These are phyloP conservation scores for Eueremaeus valkanovi DNA, from an alignment of 2,888 invertebrate species.

Conservation along the genomic window DNA sequence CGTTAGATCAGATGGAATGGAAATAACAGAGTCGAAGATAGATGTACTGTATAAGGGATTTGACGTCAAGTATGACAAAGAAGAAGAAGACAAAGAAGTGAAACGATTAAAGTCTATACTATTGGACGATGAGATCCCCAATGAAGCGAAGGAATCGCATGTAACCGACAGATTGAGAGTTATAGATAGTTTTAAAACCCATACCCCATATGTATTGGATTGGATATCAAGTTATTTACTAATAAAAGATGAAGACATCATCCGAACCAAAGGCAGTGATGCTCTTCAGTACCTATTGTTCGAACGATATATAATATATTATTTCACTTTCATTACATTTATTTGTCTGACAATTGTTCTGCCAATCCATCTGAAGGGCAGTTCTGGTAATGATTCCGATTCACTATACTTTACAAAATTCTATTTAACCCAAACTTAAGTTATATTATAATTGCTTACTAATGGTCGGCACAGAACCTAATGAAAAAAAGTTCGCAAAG, in stretches of 20 bases:
- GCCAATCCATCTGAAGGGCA: constrained; percentile 83
- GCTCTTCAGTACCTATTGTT: constrained; percentile 90
- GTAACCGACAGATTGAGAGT: neutral
- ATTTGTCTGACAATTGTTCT: constrained; percentile 75
- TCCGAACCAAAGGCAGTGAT: constrained; percentile 79
- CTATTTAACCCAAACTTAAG: too few species aligned
- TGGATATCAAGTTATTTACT: constrained; percentile 3
- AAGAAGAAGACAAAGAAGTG: neutral
- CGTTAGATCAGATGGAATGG: too few species aligned
- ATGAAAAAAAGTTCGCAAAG: constrained; percentile 74
- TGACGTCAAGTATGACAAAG: neutral
- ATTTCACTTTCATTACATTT: constrained; percentile 72
- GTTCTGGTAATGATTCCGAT: constrained; percentile 48
- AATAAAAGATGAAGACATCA: constrained; percentile 62
- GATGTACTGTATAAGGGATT: neutral
- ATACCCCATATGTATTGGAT: neutral
- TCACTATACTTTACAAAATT: neutral
- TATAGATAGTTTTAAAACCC: neutral
- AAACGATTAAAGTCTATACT: neutral
- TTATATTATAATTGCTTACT: too few species aligned
- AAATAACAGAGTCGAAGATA: too few species aligned
- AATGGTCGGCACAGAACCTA: constrained; percentile 58
- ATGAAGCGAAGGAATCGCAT: neutral
- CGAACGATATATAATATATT: constrained; percentile 79
- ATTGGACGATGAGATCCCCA: neutral